These are phyloP conservation scores for Brachyrhaphis roseni DNA, from an alignment of 2,797 vertebrate genomes.

Conservation along the genomic window DNA sequence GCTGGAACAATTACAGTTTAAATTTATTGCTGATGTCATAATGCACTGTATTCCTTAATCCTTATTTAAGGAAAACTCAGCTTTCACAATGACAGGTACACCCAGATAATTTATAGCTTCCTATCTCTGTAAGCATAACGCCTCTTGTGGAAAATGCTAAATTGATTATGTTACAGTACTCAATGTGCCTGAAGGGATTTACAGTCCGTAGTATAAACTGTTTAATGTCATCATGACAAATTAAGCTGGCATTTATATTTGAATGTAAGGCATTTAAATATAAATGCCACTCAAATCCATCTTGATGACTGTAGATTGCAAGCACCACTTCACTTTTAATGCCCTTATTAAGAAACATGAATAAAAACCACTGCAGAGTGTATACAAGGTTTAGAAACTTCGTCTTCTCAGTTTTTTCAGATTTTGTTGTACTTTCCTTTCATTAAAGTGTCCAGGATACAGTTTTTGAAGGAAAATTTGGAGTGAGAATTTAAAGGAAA, in stretches of 20 bases:
- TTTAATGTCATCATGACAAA: conserved; percentile 57
- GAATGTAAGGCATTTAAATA: conserved; percentile 17
- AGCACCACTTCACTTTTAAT: conserved; percentile 17
- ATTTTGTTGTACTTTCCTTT: not conserved
- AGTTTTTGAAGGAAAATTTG: not conserved
- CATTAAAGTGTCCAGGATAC: not conserved
- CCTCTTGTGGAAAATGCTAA: not conserved
- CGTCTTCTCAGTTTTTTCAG: not conserved
- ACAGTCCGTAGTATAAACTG: conserved; percentile 29
- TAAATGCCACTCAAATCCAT: conserved; percentile 16
- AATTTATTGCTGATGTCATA: not conserved
- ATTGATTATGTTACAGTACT: conserved; percentile 5
- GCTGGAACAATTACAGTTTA: not conserved
- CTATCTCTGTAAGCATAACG: not conserved
- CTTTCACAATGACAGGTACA: not conserved
- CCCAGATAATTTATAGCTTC: not conserved
- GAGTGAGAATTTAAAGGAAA: not conserved
- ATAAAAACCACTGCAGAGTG: conserved; percentile 14
- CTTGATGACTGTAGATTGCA: conserved; percentile 12
- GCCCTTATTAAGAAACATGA: conserved; percentile 11
- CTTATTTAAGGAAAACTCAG: not conserved
- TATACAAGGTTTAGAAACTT: conserved; percentile 6
- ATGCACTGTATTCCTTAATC: not conserved
- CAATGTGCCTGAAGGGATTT: conserved; percentile 21
- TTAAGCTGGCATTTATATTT: conserved; percentile 46